Conservation (phyloP, 1,140 invertebrate species). For the Homalodisca vitripennis region DNA sequence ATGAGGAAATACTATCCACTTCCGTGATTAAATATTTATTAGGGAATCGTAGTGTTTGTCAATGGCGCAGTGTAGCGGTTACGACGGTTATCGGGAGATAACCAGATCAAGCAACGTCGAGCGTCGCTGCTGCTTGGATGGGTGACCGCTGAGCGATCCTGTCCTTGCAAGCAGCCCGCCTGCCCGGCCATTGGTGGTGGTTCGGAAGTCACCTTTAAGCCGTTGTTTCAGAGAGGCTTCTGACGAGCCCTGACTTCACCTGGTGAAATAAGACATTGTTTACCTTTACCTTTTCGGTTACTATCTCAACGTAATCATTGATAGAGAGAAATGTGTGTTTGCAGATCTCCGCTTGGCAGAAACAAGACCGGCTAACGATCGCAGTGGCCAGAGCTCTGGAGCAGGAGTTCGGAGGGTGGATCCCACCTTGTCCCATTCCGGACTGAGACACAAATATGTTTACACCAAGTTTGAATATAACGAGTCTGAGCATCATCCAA, state of each 20-base stretch:
- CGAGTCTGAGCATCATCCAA: too few species aligned
- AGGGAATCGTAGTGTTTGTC: not conserved
- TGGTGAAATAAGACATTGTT: too few species aligned
- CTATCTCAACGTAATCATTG: not conserved
- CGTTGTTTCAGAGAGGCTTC: not conserved
- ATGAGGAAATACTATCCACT: not conserved
- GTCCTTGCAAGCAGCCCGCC: too few species aligned
- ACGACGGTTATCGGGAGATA: too few species aligned
- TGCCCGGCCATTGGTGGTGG: too few species aligned
- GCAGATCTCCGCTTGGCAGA: slow-evolving; percentile 57
- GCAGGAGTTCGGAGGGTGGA: slow-evolving; percentile 89
- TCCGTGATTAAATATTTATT: not conserved
- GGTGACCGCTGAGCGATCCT: too few species aligned
- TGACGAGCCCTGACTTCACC: not conserved
- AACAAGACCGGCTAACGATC: slow-evolving; percentile 82
- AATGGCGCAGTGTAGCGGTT: too few species aligned
- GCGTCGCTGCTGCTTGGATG: too few species aligned
- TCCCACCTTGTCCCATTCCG: slow-evolving; percentile 61
- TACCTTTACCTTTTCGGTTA: not conserved
- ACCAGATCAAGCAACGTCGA: too few species aligned
- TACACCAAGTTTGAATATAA: too few species aligned
- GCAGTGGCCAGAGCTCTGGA: slow-evolving; percentile 87
- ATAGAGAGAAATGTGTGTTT: slow-evolving; percentile 16
- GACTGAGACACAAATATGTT: too few species aligned
- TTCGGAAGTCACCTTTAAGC: not conserved